Conservation (phyloP, 2,113 vertebrate species). For the Fulica atra region DNA sequence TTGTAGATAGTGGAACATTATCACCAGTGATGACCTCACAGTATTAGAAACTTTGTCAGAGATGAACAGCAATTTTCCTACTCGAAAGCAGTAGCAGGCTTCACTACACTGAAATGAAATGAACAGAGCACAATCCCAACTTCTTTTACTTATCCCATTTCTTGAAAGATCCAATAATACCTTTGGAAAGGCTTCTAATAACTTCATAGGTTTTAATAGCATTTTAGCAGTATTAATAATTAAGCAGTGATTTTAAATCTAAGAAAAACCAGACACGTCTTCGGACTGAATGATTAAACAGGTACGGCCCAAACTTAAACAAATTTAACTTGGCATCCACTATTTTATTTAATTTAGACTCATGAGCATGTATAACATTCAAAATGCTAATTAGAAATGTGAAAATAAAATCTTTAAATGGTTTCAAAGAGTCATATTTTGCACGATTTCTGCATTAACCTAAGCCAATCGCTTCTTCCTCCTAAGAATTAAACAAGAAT, state of each 20-base stretch:
- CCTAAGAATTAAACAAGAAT: conserved; percentile 63
- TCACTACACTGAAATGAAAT: not conserved
- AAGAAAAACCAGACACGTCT: not conserved
- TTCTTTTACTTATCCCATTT: not conserved
- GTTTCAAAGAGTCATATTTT: not conserved
- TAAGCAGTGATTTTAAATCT: conserved; percentile 27
- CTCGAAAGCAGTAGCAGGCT: conserved; percentile 1
- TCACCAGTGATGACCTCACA: not conserved
- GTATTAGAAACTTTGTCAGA: not conserved
- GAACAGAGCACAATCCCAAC: not conserved
- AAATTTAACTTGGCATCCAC: conserved; percentile 42
- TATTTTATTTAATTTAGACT: conserved; percentile 62
- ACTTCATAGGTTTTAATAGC: conserved; percentile 32
- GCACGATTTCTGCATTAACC: conserved; percentile 36
- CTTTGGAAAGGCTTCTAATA: conserved; percentile 28
- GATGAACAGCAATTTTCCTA: not conserved
- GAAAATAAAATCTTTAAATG: conserved; percentile 55
- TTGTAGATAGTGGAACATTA: not conserved
- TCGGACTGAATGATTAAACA: conserved; percentile 55
- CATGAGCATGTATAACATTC: conserved; percentile 40
- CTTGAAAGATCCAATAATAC: conserved; percentile 18
- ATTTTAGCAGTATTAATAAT: conserved; percentile 20
- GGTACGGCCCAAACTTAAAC: conserved; percentile 3
- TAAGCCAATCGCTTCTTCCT: conserved; percentile 34
- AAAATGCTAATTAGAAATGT: conserved; percentile 44